These are phyloP conservation scores for Brachyptera risi DNA, from an alignment of 2,888 invertebrate species.

Conservation along the genomic window DNA sequence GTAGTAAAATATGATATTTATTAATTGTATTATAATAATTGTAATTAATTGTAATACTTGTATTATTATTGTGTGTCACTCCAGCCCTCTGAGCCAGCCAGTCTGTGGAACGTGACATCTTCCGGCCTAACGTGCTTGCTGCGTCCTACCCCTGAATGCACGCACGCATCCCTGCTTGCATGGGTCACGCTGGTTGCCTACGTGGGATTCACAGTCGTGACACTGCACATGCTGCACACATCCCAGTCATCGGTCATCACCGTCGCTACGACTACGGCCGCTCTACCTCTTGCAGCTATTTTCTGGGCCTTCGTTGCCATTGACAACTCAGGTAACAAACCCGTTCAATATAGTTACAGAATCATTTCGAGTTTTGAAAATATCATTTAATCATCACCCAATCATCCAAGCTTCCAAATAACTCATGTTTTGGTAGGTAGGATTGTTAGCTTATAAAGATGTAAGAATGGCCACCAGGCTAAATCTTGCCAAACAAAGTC, in stretches of 20 bases:
- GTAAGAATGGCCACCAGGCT: too few relatives aligned
- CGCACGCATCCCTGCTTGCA: slow-evolving; percentile 42
- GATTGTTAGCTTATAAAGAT: too few relatives aligned
- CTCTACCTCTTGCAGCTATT: slow-evolving; percentile 52
- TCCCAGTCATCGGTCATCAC: slow-evolving; percentile 56
- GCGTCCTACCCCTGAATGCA: slow-evolving; percentile 33
- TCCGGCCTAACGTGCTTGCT: slow-evolving; percentile 43
- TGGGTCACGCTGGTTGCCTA: slow-evolving; percentile 51
- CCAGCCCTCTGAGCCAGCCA: slow-evolving; percentile 40
- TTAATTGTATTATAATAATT: too few relatives aligned
- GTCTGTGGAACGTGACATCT: slow-evolving; percentile 39
- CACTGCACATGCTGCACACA: slow-evolving; percentile 50
- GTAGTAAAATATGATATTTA: too few relatives aligned
- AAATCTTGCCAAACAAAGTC: too few relatives aligned
- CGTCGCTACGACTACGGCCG: slow-evolving; percentile 50
- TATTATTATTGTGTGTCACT: neutral
- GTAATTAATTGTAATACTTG: too few relatives aligned
- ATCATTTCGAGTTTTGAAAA: too few relatives aligned
- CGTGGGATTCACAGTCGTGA: slow-evolving; percentile 47
- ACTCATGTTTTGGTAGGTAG: too few relatives aligned
- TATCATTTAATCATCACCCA: too few relatives aligned
- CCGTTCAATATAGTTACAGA: neutral
- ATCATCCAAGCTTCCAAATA: too few relatives aligned
- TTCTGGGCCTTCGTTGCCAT: slow-evolving; percentile 57
- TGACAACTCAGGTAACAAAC: slow-evolving; percentile 30